Percentiles rank a stretch among this genome's conserved stretches.
Evolutionary conservation across 2,888 invertebrate species (phyloP).

Genomic region (Amphimallon solstitiale): DNA sequence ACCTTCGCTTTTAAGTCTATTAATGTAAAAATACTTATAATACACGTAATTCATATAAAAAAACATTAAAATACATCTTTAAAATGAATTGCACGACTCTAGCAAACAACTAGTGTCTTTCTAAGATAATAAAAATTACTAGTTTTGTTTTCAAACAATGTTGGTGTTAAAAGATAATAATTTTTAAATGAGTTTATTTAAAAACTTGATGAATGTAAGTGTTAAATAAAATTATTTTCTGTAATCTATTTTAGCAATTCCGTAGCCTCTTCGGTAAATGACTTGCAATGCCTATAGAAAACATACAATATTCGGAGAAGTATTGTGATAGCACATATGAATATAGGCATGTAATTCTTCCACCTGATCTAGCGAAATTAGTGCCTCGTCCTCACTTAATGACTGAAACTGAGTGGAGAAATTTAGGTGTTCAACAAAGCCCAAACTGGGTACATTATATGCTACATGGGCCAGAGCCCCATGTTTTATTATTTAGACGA

Average conservation of each 20-base stretch:
- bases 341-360: slow-evolving; percentile 93
- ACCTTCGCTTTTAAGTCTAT: no score
- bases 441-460: slow-evolving; percentile 91
- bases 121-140: no score
- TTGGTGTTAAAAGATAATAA: no score
- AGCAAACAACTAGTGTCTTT: no score
- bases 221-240: background rate
- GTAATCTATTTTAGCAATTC: background rate
- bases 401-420: slow-evolving; percentile 95
- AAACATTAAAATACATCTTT: no score
- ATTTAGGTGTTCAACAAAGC: slow-evolving; percentile 93
- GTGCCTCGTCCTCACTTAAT: slow-evolving; percentile 92
- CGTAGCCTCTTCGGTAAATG: background rate
- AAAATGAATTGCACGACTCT: no score
- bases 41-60: no score
- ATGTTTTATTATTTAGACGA: slow-evolving; percentile 83
- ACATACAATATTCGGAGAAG: slow-evolving; percentile 93
- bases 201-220: background rate
- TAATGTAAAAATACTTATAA: no score
- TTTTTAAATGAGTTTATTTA: no score
- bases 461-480: slow-evolving; percentile 92
- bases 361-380: slow-evolving; percentile 82
- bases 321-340: slow-evolving; percentile 88
- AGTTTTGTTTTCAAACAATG: background rate
- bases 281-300: slow-evolving; percentile 67